Base-by-base conservation (phyloP, 1,140 invertebrate genomes). In the Ostrea edulis region DNA sequence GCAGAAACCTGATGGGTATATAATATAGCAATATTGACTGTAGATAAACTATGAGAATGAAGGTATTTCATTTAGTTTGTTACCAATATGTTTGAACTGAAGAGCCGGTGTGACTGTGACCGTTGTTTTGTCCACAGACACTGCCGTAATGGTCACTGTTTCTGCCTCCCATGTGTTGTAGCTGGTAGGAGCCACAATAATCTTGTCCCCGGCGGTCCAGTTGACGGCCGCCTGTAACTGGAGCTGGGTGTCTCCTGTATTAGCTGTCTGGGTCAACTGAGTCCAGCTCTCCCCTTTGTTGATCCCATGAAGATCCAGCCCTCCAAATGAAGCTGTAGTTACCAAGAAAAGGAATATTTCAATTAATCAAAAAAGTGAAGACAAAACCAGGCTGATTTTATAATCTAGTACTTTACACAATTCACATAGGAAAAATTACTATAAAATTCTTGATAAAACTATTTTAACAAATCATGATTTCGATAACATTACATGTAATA, bases 241-340 rank as follows among this genome's bases (percentile, higher is more conserved):
- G 8, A 95, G 84, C 44, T 83, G 85, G 7, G 85, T 92, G 8
- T 86, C 86, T 11, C 94, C 93, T 22, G 86, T 82, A n/a, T 68
- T 65, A 8, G 88, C 93, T n/a, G 93, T 93, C n/a, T 35, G 14
- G 20, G 82, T 86, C 5, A 95, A 88, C 17, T 86, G 87, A n/a
- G 94, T 94, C 92, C 92, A 94, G 5, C 88, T 86, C 0, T 91
- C 84, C 25, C 58, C 85, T 4, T 89, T 68, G n/a, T 91, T 82
- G 62, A 89, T 89, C n/a, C 94, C 94, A 82, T 94, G 93, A 9
- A 94, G 83, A 65, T 94, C 93, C 17, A 94, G 84, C 9, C 90
- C 92, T 29, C 94, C 94, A 89, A 91, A 93, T 12, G 92, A 91
- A 89, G 81, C 92, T 93, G 84, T 25, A 86, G 84, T 35, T 44